Base-by-base conservation (phyloP, 2,888 invertebrate genomes). In the Hesperia comma region DNA sequence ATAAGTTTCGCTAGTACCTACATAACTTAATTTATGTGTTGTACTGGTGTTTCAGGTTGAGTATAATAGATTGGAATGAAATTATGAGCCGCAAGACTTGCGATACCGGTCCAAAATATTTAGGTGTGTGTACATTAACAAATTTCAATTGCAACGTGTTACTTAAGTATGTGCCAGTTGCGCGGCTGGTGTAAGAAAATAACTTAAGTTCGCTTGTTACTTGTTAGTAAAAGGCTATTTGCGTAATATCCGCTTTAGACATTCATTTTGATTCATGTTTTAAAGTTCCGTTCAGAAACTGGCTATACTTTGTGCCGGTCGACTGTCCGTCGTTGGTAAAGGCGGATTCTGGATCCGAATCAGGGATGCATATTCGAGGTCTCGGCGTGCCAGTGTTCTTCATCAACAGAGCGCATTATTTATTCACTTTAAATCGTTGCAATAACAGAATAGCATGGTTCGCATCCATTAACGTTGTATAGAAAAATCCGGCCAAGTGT, bases 151-250 rank as follows among this genome's bases (percentile, higher is more conserved):
- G 49, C 49, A 49, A 19, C 5, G 49, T 49, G 49, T 49, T 49
- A 49, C 49, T 49, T 49, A 17, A 49, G 49, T 40, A 26, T 7
- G 58, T 43, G 26, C 32, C 12, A 32, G 15, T 32, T 58, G 15
- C 43, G 26, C 26, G 43, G 26, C 6, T 26, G 21, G 21, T 41
- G 41, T 41, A 57, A n/a, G 19, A 32, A 53, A 53, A 53, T 53
- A 53, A 26, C 53, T 33, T 43, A 56, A 57, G 40, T 19, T 32
- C 43, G 41, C 32, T 46, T 58, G n/a, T 58, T 58, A n/a, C 32
- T 46, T 58, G n/a, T 58, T 58, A n/a, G 43, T 43, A 58, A 46
- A n/a, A n/a, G 26, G 21, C 5, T 15, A 58, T 46, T 58, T 58
- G 32, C 43, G 43, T 58, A 58, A 58, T 58, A 46, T 58, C 43